Percentiles rank a stretch among this genome's conserved stretches.
These are phyloP conservation scores for Ptychoptera albimana DNA, from an alignment of 2,888 invertebrate genomes.

Conservation along the genomic window DNA sequence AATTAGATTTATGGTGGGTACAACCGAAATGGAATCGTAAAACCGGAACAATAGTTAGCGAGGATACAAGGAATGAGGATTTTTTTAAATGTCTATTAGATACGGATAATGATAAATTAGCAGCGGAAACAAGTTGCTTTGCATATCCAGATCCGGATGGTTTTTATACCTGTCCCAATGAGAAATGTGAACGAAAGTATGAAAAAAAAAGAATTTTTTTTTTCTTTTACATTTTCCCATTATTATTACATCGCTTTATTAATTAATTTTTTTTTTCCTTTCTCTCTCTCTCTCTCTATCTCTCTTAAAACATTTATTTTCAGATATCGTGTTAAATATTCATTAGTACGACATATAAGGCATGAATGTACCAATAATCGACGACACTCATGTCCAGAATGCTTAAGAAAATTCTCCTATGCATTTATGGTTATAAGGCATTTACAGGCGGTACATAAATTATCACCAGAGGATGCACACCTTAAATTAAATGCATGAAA, in stretches of 20 bases:
- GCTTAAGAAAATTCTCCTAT: constrained; percentile 6
- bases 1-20: too few relatives aligned
- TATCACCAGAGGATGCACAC: too few relatives aligned
- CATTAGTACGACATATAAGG: constrained; percentile 8
- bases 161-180: constrained; percentile 5
- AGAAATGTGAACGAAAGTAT: constrained; percentile 7
- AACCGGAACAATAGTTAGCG: too few relatives aligned
- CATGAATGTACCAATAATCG: constrained; percentile 7
- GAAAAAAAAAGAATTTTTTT: neutral
- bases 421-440: constrained; percentile 8
- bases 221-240: neutral
- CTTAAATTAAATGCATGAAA: too few relatives aligned
- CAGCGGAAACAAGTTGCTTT: too few relatives aligned
- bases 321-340: constrained; percentile 8
- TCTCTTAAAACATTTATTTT: neutral
- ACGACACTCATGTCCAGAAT: constrained; percentile 6
- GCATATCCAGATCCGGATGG: neutral
- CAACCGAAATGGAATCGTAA: too few relatives aligned
- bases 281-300: too few relatives aligned
- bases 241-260: too few relatives aligned
- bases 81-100: too few relatives aligned
- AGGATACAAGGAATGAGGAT: too few relatives aligned
- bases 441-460: constrained; percentile 7
- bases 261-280: too few relatives aligned
- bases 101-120: too few relatives aligned